Evolutionary conservation across 1,140 invertebrate genomes (phyloP), one percentile per base, ranked within the genome.

Genomic region (Copidosoma floridanum): DNA sequence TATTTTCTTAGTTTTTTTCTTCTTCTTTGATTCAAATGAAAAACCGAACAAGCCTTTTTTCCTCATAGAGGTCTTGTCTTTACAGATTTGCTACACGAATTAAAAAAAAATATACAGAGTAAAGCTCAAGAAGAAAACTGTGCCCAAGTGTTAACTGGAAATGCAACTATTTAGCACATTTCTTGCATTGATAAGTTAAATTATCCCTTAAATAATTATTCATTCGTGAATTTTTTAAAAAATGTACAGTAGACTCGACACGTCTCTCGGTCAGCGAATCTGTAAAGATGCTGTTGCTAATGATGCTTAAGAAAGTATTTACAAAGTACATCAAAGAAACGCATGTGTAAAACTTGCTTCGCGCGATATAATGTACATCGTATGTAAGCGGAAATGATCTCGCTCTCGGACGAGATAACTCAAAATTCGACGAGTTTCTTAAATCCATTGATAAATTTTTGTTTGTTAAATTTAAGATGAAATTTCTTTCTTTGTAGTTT

Each of bases 401-500:
- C 16, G 23, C n/a, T n/a, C n/a, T n/a, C n/a, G 41, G 37, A 51
- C 47, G 44, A 58, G 51, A 51, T 51, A 58, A 58, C 20, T 58
- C 16, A 58, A 58, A 58, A 43, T 58, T 43, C 38, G 47, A 58
- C 47, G 43, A 57, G 37, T 50, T n/a, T 50, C 46, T 57, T 57
- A 8, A 40, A 43, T 54, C 26, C 24, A 27, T 8, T 44, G 27
- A 53, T 53, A 26, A 53, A 57, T 57, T 58, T n/a, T n/a, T n/a
- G 44, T 58, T 43, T 27, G 37, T 43, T 51, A 65, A 65, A 76
- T 78, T 67, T 74, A 79, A 71, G 73, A 80, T 79, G 77, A 78
- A 78, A 78, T 79, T 78, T 80, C 72, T 80, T 77, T 77, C 77
- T 32, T 78, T n/a, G n/a, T n/a, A n/a, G n/a, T n/a, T n/a, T n/a